Percentiles rank a stretch among this genome's conserved stretches.
phyloP scores from a whole-genome alignment of 2,888 invertebrate species.

The Sphaerophoria rueppellii region DNA sequence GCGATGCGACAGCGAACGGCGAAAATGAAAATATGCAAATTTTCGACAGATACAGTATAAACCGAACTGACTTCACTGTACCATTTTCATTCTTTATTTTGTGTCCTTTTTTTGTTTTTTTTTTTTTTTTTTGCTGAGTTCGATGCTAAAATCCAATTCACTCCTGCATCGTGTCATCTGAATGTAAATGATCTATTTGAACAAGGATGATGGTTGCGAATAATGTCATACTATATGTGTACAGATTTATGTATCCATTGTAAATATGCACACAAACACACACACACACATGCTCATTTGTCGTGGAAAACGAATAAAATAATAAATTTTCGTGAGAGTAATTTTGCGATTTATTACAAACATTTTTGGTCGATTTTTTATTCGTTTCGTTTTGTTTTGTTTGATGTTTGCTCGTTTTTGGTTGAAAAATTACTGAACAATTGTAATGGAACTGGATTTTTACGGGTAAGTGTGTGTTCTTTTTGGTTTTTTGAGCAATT shows the following conservation, averaged over 20 bases:
- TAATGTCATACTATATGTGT: constrained; percentile 38
- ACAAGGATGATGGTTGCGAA: constrained; percentile 35
- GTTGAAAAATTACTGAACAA: constrained; percentile 60
- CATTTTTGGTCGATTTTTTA: constrained; percentile 40
- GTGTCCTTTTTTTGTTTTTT: neutral
- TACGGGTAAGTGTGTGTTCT: neutral
- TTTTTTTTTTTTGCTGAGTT: constrained; percentile 1
- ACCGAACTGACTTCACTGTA: neutral
- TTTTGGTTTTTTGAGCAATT: constrained; percentile 20
- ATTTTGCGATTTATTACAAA: constrained; percentile 70
- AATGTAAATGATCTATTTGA: constrained; percentile 73
- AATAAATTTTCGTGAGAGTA: constrained; percentile 68
- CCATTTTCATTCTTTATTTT: neutral
- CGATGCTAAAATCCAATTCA: constrained; percentile 69
- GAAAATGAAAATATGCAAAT: constrained; percentile 73
- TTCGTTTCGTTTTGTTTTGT: constrained; percentile 1
- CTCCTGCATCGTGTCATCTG: constrained; percentile 66
- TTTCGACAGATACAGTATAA: constrained; percentile 24
- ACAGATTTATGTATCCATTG: constrained; percentile 1
- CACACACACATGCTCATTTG: neutral
- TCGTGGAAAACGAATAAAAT: constrained; percentile 42
- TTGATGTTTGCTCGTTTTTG: constrained; percentile 25
- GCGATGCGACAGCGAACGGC: constrained; percentile 36
- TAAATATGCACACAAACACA: neutral
- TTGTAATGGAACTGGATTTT: constrained; percentile 55